These are phyloP conservation scores for Siphamia tubifer DNA, from an alignment of 2,113 vertebrate species.

Conservation along the genomic window DNA sequence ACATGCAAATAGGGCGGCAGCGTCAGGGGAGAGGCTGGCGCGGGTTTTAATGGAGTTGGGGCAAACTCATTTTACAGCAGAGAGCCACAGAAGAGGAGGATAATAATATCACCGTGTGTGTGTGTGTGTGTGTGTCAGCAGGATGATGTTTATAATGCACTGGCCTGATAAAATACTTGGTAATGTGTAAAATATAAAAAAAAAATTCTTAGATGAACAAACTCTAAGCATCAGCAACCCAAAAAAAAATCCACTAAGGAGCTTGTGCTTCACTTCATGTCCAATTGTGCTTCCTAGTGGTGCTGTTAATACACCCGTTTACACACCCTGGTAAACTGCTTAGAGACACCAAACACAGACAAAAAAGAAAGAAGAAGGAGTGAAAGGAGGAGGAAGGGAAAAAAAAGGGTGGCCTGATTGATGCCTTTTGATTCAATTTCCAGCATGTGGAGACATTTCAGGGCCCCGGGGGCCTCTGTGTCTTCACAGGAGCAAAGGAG, in stretches of 20 bases:
- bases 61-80: conserved; percentile 98
- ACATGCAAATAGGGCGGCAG: conserved; percentile 94
- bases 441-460: conserved; percentile 77
- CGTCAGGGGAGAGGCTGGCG: conserved; percentile 90
- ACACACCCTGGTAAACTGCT: conserved; percentile 34
- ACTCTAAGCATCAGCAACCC: conserved; percentile 25
- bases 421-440: conserved; percentile 81
- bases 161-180: conserved; percentile 1
- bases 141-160: conserved; percentile 27
- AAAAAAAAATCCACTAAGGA: not conserved
- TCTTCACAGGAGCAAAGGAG: conserved; percentile 66
- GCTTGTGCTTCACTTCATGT: conserved; percentile 25
- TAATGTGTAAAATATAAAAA: not conserved
- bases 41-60: conserved; percentile 99
- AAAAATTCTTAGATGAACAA: conserved; percentile 8
- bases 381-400: conserved; percentile 22
- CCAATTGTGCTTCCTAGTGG: conserved; percentile 38
- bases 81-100: conserved; percentile 85
- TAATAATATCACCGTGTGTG: conserved; percentile 73
- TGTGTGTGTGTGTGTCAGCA: conserved; percentile 46
- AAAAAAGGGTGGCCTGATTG: conserved; percentile 63
- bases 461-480: conserved; percentile 67
- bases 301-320: conserved; percentile 30
- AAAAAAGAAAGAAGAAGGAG: conserved; percentile 18
- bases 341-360: conserved; percentile 47